Evolutionary conservation across 2,888 invertebrate genomes (phyloP).

Genomic region (Agrilus cyanescens): DNA sequence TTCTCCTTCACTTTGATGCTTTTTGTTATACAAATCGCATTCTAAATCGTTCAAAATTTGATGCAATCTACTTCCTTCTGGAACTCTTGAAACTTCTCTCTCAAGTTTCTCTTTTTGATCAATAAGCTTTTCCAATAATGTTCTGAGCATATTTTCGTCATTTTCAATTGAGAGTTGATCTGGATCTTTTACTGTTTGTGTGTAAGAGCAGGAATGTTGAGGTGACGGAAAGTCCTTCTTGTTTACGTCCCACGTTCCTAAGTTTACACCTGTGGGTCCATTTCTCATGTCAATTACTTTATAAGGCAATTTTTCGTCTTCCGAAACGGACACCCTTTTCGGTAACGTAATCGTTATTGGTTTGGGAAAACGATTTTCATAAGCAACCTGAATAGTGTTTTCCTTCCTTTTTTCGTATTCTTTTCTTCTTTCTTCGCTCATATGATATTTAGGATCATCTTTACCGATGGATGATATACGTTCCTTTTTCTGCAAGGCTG

Average conservation of each 20-base stretch:
- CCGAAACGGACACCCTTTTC: neutral
- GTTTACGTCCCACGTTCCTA: constrained; percentile 17
- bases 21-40: constrained; percentile 6
- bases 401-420: constrained; percentile 36
- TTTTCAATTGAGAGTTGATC: neutral
- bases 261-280: constrained; percentile 10
- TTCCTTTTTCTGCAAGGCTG: constrained; percentile 31
- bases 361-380: constrained; percentile 33
- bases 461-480: constrained; percentile 25
- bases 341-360: constrained; percentile 27
- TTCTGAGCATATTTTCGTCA: constrained; percentile 22
- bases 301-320: constrained; percentile 12
- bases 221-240: neutral
- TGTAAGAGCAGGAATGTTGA: neutral
- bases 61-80: constrained; percentile 23
- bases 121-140: constrained; percentile 29
- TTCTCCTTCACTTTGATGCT: constrained; percentile 2
- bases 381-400: constrained; percentile 39
- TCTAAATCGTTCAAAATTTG: constrained; percentile 16
- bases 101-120: constrained; percentile 30
- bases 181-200: neutral
- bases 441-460: constrained; percentile 32
- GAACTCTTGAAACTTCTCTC: constrained; percentile 27
- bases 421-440: constrained; percentile 34
- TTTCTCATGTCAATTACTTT: constrained; percentile 12